Conservation (phyloP, 53 echinoderm and acorn worm genomes). For the Holothuria leucospilota region DNA sequence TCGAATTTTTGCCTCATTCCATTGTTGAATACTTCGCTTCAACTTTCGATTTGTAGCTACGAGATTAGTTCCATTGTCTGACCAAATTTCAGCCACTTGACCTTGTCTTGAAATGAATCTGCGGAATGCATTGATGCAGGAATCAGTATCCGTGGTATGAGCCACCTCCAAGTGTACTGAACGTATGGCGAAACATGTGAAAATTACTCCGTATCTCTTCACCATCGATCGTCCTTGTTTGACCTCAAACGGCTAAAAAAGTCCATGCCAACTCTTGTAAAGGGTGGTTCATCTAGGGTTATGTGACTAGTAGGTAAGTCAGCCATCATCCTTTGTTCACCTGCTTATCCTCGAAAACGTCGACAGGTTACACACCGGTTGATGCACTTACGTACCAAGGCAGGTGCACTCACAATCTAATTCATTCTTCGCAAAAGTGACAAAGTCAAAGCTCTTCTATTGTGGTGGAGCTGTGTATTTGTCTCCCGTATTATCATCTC, state of each 20-base stretch:
- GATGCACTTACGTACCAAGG: too few relatives aligned
- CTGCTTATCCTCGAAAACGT: neutral
- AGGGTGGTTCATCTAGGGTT: constrained; percentile 51
- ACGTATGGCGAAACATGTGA: too few relatives aligned
- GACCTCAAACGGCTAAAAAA: constrained; percentile 59
- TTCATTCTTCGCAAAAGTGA: constrained; percentile 34
- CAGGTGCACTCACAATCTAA: constrained; percentile 56
- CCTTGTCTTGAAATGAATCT: constrained; percentile 50
- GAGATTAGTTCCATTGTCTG: too few relatives aligned
- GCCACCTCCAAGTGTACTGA: too few relatives aligned
- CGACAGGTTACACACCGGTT: too few relatives aligned
- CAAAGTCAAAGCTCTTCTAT: constrained; percentile 50
- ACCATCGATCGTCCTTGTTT: constrained; percentile 53
- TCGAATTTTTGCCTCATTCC: too few relatives aligned
- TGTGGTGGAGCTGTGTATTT: constrained; percentile 52
- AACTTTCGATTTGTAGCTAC: too few relatives aligned
- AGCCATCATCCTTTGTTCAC: constrained; percentile 47
- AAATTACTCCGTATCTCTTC: too few relatives aligned
- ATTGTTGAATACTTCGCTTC: too few relatives aligned
- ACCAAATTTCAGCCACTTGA: constrained; percentile 15
- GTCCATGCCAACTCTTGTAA: constrained; percentile 56
- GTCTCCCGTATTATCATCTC: too few relatives aligned
- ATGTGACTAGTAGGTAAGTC: constrained; percentile 32
- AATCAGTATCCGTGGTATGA: too few relatives aligned
- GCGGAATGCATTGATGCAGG: too few relatives aligned